Evolutionary conservation across 1,140 invertebrate species (phyloP), one percentile per base, ranked within the genome.

Genomic region (Matsumurasca onukii): DNA sequence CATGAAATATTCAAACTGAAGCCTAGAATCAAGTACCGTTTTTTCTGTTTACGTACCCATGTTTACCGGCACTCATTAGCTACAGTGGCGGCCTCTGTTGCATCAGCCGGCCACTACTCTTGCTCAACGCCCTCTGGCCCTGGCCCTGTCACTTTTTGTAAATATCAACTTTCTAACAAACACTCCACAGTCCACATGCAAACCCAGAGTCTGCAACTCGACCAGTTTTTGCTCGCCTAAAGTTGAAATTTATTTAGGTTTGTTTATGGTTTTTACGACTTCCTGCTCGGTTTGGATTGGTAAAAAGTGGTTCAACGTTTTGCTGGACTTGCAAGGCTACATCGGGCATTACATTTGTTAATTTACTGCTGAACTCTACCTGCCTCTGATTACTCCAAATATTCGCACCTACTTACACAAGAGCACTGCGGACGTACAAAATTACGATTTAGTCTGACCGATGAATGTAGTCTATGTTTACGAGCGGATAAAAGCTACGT

Each of bases 91-190:
- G n/a, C n/a, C n/a, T n/a, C n/a, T n/a, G 5, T 51, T 51, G 49
- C 49, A 22, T 51, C n/a, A 51, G 5, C n/a, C n/a, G 5, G 5
- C n/a, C 5, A 5, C 5, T 20, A 20, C 3, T 51, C n/a, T 51
- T 5, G 49, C 49, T 5, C 3, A 20, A 22, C n/a, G 24, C n/a
- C 24, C 49, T 3, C 5, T 22, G 49, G 17, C 49, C 24, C 24
- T 20, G 49, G 49, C 49, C 3, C 49, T 51, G 49, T 51, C 49
- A 51, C 49, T 51, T 51, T 45, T 51, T 51, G 49, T 51, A 51
- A 51, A 51, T 51, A 51, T 51, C 49, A 51, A 51, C 49, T 51
- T 51, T 51, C 49, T 20, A 5, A 51, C 24, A 22, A 51, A 12
- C n/a, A 51, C 49, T 51, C 17, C 24, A 17, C 24, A 51, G 24